Base-by-base conservation (phyloP, 2,113 vertebrate genomes). In the Genyomyrus donnyi region DNA sequence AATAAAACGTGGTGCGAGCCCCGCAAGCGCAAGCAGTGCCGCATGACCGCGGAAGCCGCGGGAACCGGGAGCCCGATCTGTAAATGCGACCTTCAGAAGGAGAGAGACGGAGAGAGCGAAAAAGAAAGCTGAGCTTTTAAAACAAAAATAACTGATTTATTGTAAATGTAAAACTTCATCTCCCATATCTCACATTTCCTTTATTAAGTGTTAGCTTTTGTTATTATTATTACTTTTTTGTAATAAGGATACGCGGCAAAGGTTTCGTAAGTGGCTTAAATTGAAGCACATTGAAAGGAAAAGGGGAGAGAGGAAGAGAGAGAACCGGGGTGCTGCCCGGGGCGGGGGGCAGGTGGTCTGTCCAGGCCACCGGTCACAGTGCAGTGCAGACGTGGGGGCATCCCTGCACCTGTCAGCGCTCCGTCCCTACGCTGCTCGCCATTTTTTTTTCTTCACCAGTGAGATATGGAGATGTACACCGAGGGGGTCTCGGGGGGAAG, bases 11-110 rank as follows among this genome's bases (percentile, higher is more conserved):
- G 45, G 9, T 15, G 21, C 10, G 39, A 85, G n/a, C 19, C 42
- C 80, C 8, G 21, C 42, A 46, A 46, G 35, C 39, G 6, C 7
- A 11, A 11, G 39, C 45, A 2, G 39, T 21, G 1, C 8, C 17
- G 52, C 17, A 1, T 56, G 53, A 56, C 39, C 85, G 70, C 91
- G 88, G 86, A 92, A 31, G 62, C 89, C 88, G 87, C 91, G 88
- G 86, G 92, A 31, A 56, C 89, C 89, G 87, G 86, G 92, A n/a
- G 62, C 88, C 89, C 7, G 19, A 42, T 53, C 17, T 31, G 46
- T 49, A 90, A 86, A 66, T 2, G 21, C 10, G 5, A 15, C 39
- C 11, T 5, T 24, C 24, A 88, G n/a, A 66, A 48, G 46, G 31
- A 4, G 27, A 15, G 27, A 88, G 66, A 88, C 8, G 13, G 48